Conservation (phyloP, 2,113 vertebrate genomes). For the Nicator chloris region DNA sequence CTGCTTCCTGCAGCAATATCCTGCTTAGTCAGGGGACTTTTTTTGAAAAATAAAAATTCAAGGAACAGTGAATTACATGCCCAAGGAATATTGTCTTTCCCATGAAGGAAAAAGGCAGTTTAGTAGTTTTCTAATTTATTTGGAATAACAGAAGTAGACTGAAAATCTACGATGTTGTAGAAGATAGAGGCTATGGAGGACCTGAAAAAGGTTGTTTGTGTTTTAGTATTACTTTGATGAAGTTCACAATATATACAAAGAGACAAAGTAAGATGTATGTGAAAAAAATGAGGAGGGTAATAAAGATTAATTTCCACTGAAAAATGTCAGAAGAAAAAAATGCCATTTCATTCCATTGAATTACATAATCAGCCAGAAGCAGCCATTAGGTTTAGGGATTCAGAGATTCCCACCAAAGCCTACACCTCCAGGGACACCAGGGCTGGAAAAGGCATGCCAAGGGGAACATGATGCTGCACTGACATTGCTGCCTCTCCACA, state of each 20-base stretch:
- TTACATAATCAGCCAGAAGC: neutral
- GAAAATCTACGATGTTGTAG: neutral
- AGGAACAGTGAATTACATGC: neutral
- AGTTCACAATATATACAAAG: neutral
- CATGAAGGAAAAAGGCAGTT: neutral
- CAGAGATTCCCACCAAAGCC: neutral
- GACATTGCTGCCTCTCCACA: neutral
- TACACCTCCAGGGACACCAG: neutral
- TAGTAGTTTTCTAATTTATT: neutral
- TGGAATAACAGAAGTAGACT: neutral
- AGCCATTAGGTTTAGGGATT: neutral
- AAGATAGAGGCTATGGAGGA: neutral
- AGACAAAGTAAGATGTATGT: neutral
- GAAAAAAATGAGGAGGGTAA: neutral
- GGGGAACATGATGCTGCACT: accelerated
- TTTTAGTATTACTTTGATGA: neutral
- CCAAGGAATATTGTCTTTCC: neutral
- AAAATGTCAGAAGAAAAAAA: neutral
- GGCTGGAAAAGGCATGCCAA: neutral
- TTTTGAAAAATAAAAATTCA: neutral
- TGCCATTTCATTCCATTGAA: neutral
- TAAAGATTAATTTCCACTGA: neutral
- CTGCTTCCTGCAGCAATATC: neutral
- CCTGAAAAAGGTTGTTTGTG: neutral
- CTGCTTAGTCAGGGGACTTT: neutral